Evolutionary conservation across 2,113 vertebrate species (phyloP).

Genomic region (Ginglymostoma cirratum): DNA sequence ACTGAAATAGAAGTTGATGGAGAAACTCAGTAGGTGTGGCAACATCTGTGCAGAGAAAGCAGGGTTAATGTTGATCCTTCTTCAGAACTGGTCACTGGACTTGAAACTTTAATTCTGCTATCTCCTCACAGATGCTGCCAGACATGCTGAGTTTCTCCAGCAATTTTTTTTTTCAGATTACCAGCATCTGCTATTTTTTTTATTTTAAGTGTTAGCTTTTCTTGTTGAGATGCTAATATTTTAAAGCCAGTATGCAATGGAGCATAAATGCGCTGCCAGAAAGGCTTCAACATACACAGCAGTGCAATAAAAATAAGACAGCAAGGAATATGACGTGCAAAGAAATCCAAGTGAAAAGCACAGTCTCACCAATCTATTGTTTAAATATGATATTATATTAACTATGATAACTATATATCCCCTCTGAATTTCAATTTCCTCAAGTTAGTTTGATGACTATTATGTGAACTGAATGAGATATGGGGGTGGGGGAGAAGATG

Average conservation of each 20-base stretch:
- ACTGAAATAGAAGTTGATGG: too few species aligned
- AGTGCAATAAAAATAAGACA: not conserved
- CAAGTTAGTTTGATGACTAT: not conserved
- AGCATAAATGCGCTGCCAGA: not conserved
- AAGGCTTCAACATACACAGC: not conserved
- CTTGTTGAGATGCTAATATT: not conserved
- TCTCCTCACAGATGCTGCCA: too few species aligned
- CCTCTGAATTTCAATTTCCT: not conserved
- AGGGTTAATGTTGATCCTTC: too few species aligned
- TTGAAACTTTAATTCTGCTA: too few species aligned
- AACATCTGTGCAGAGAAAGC: too few species aligned
- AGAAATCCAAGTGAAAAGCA: not conserved
- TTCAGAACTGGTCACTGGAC: too few species aligned
- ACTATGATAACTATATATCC: not conserved
- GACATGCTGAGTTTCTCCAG: too few species aligned
- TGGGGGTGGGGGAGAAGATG: not conserved
- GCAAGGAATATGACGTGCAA: not conserved
- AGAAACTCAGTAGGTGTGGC: too few species aligned
- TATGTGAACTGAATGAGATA: not conserved
- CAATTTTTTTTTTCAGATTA: too few species aligned
- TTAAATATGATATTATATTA: not conserved
- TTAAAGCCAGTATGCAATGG: not conserved
- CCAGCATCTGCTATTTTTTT: too few species aligned
- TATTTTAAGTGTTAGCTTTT: not conserved
- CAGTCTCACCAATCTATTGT: not conserved